Percentiles rank a stretch among this genome's conserved stretches.
Evolutionary conservation across 2,797 vertebrate genomes (phyloP).

Genomic region (Loris lydekkerianus): DNA sequence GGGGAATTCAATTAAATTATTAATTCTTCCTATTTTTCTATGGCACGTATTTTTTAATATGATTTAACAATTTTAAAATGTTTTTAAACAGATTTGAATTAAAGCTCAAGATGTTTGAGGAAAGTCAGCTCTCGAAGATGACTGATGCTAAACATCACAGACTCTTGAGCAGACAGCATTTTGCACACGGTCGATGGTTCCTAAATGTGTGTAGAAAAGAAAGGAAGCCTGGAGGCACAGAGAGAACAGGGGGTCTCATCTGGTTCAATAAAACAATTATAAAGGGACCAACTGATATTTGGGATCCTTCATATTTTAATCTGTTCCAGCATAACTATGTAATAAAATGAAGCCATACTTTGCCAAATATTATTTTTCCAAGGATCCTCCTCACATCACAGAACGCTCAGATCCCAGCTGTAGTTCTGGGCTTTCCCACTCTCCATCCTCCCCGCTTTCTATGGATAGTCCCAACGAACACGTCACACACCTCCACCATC

Average conservation of each 20-base stretch:
- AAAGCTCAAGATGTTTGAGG: neutral
- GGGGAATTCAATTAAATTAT: slow-evolving; percentile 7
- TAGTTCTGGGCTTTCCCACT: neutral
- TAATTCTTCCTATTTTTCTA: neutral
- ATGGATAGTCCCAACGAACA: neutral
- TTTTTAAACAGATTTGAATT: neutral
- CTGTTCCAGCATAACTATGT: neutral
- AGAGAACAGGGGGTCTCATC: neutral
- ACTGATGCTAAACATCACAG: neutral
- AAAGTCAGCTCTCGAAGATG: neutral
- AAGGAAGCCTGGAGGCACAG: neutral
- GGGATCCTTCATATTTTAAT: neutral
- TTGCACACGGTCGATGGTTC: neutral
- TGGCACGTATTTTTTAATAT: neutral
- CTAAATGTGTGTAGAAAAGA: neutral
- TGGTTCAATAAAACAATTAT: neutral
- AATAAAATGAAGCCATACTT: neutral
- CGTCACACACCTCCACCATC: accelerated
- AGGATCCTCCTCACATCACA: neutral
- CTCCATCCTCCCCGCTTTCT: too few species aligned
- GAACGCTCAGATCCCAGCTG: neutral
- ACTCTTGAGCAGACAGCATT: neutral
- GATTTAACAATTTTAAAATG: neutral
- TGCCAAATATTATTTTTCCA: neutral
- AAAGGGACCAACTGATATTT: neutral